Evolutionary conservation across 1,140 invertebrate genomes (phyloP), one percentile per base, ranked within the genome.

Genomic region (Physella acuta): DNA sequence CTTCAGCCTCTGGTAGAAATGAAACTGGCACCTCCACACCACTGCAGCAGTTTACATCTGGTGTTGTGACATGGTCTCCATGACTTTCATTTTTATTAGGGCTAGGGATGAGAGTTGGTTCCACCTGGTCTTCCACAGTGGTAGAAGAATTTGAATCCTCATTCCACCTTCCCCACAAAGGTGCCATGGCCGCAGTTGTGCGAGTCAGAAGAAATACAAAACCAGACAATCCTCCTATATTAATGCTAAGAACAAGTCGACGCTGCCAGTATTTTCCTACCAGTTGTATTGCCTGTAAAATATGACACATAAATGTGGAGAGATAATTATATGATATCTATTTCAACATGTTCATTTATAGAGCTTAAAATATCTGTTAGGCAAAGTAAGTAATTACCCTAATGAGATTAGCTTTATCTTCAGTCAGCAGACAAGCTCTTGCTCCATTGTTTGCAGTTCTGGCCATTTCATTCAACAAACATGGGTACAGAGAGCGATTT

Each of bases 361-460:
- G n/a, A n/a, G n/a, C n/a, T n/a, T n/a, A n/a, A n/a, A n/a, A n/a
- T n/a, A n/a, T n/a, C n/a, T n/a, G n/a, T n/a, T n/a, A n/a, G n/a
- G n/a, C n/a, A n/a, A n/a, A n/a, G 26, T 14, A 55, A 34, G 28
- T 28, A 64, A 31, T 37, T 71, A 86, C 85, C 78, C 79, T 83
- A 3, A 78, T 79, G 56, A 89, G 84, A 69, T 84, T 86, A 49
- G 81, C 84, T 60, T 84, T 84, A 76, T 90, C 89, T 51, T 87
- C 81, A 16, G 89, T 89, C 8, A 90, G 78, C n/a, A 90, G 71
- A 58, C 88, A 85, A 3, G 86, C 84, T 69, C 88, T 78, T 44
- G 79, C 84, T 17, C 77, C 76, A 4, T 72, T 68, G 59, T 79
- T 82, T 2, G 82, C 74, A 1, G 88, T 83, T 73, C 88, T 77